phyloP scores from a whole-genome alignment of 1,140 invertebrate genomes.

The Drosophila kepulauana region DNA sequence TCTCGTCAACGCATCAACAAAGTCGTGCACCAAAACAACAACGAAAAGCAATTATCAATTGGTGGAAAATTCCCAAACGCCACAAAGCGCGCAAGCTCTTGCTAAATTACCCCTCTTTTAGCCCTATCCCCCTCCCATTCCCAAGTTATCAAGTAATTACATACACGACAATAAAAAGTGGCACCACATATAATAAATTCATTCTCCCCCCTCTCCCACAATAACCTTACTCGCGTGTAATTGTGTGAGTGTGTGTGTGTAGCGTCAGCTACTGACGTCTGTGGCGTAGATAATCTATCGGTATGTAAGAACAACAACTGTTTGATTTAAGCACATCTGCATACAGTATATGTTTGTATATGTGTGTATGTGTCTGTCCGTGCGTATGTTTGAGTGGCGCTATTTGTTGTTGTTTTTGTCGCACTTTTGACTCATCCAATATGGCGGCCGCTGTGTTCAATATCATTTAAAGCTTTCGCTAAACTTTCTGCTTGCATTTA shows the following conservation, averaged over 20 bases:
- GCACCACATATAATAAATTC: conserved; percentile 16
- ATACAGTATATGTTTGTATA: neutral
- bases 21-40: conserved; percentile 59
- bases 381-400: conserved; percentile 1
- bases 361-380: neutral
- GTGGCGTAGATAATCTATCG: neutral
- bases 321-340: neutral
- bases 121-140: neutral
- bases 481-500: conserved; percentile 3
- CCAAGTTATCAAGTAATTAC: conserved; percentile 25
- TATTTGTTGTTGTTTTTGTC: conserved; percentile 1
- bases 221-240: neutral
- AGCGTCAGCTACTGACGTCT: conserved; percentile 17
- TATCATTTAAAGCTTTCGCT: conserved; percentile 26
- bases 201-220: neutral
- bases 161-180: conserved; percentile 23
- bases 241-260: neutral
- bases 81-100: conserved; percentile 3
- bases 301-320: conserved; percentile 4
- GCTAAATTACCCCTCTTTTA: conserved; percentile 8
- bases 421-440: conserved; percentile 51
- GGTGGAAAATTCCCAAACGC: conserved; percentile 55
- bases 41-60: conserved; percentile 63
- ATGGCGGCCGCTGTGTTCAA: conserved; percentile 48
- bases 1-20: conserved; percentile 54